These are phyloP conservation scores for Hemibagrus guttatus DNA, from an alignment of 2,797 vertebrate genomes.

Conservation along the genomic window DNA sequence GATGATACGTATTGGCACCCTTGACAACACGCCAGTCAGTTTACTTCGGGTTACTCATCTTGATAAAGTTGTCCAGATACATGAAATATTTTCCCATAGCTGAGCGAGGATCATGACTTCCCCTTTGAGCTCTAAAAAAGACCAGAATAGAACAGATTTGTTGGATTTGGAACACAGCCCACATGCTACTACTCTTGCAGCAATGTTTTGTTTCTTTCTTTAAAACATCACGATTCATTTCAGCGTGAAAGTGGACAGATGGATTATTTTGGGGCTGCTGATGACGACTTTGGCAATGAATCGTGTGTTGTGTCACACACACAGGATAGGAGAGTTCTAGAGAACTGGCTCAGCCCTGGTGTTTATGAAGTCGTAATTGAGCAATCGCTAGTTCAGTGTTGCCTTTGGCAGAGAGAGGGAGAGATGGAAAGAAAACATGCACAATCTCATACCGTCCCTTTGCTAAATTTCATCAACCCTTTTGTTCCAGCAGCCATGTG, in stretches of 20 bases:
- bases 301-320: not conserved
- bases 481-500: slow-evolving; percentile 37
- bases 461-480: slow-evolving; percentile 39
- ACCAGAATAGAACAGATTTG: slow-evolving; percentile 46
- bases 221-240: not conserved
- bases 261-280: not conserved
- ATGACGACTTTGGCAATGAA: not conserved
- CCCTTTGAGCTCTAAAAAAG: slow-evolving; percentile 54
- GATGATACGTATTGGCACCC: not conserved
- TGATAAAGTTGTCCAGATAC: slow-evolving; percentile 63
- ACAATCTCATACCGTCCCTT: not conserved
- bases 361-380: not conserved
- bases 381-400: not conserved
- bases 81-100: slow-evolving; percentile 61
- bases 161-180: slow-evolving; percentile 47
- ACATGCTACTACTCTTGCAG: slow-evolving; percentile 21
- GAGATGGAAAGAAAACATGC: slow-evolving; percentile 11
- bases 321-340: not conserved
- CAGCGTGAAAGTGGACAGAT: not conserved
- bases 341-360: not conserved
- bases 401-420: not conserved
- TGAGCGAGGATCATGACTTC: slow-evolving; percentile 52
- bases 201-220: not conserved
- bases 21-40: not conserved
- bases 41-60: slow-evolving; percentile 6